Evolutionary conservation across 2,797 vertebrate species (phyloP), one percentile per base, ranked within the genome.

Genomic region (Trematomus bernacchii): DNA sequence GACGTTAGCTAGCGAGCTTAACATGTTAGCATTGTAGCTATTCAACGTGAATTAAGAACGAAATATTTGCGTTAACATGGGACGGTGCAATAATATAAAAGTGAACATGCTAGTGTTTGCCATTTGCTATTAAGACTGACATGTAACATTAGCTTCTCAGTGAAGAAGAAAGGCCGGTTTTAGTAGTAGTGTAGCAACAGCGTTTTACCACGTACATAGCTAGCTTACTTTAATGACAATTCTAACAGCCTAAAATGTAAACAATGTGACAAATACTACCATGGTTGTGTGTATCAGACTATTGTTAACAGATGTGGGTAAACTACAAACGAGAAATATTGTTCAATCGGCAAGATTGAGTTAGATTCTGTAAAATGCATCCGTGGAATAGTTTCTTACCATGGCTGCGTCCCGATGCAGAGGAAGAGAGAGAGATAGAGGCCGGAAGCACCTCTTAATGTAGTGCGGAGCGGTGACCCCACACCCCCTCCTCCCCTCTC

Each of bases 371-470:
- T 15, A 63, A 73, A 86, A 2, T 43, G 51, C 23, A 37, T 4
- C 4, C 0, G 44, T 58, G 75, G 42, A 15, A 2, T 11, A 0
- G 0, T 57, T 80, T 71, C 93, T 3, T 90, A 95, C 94, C 94
- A 95, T 95, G 90, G 76, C 5, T 54, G 86, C 93, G 84, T 18
- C 91, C 94, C 92, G 88, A 80, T 73, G 92, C 87, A 88, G 90
- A 90, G 78, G 83, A 80, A 92, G 93, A 94, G 93, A 94, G 94
- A 79, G 84, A 93, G 88, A 0, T 0, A 0, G 1, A 21, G 0
- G 0, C 76, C 88, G 94, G 94, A 94, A 94, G 77, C 73, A 65
- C 16, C 76, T 76, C 8, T 40, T 86, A 10, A 91, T 80, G 82
- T 80, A 73, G 69, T 3, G 2, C 9, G 14, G 21, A 14, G 83